A percentile compares a stretch with the other conserved stretches of the same genome.
These are phyloP conservation scores for Etheostoma cragini DNA, from an alignment of 2,113 vertebrate species.

Conservation along the genomic window DNA sequence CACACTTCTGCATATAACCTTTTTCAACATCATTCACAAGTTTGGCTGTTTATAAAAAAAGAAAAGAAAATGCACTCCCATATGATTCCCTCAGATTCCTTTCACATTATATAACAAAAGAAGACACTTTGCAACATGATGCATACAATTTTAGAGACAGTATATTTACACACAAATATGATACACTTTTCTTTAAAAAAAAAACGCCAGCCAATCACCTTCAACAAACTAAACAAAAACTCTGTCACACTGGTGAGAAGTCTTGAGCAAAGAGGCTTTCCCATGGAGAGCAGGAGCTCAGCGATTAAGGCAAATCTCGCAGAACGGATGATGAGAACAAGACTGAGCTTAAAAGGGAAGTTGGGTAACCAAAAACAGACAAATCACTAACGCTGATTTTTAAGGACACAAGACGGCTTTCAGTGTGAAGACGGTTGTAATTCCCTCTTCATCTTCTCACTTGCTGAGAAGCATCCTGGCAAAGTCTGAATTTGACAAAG, in stretches of 20 bases:
- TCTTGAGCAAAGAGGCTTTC: conserved; percentile 21
- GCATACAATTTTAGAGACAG: conserved; percentile 62
- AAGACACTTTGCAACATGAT: conserved; percentile 52
- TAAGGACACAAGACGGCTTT: conserved; percentile 89
- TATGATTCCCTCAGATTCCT: conserved; percentile 39
- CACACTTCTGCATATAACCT: conserved; percentile 65
- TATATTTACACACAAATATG: conserved; percentile 78
- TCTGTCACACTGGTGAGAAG: conserved; percentile 40
- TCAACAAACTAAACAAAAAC: conserved; percentile 46
- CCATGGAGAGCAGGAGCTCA: conserved; percentile 49
- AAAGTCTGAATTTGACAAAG: conserved; percentile 97
- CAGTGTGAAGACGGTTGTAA: conserved; percentile 77
- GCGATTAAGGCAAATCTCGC: conserved; percentile 75
- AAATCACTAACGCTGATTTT: conserved; percentile 60
- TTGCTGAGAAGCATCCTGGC: conserved; percentile 94
- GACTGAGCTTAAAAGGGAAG: conserved; percentile 70
- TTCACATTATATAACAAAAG: conserved; percentile 60
- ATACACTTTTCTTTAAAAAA: conserved; percentile 67
- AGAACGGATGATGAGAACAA: conserved; percentile 49
- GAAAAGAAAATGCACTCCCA: conserved; percentile 63
- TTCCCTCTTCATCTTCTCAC: conserved; percentile 72
- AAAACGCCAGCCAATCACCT: conserved; percentile 33
- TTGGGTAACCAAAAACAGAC: conserved; percentile 57
- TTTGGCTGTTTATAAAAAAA: conserved; percentile 64
- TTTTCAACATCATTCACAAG: conserved; percentile 67